These are phyloP conservation scores for Drosophila arawakana DNA, from an alignment of 1,140 invertebrate genomes.

Conservation along the genomic window DNA sequence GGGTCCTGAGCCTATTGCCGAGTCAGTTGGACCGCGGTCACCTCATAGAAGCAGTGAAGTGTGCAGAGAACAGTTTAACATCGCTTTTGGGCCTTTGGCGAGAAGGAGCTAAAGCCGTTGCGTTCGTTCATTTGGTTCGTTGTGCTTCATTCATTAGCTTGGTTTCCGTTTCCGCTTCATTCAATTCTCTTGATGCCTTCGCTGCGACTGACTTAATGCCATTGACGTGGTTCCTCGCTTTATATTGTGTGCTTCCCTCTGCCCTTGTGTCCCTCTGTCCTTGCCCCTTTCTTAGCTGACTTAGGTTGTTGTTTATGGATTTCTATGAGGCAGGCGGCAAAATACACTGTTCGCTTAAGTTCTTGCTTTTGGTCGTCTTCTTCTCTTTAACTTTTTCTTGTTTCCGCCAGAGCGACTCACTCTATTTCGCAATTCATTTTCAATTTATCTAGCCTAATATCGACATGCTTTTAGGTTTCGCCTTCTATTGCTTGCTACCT, in stretches of 20 bases:
- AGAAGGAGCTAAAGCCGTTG: neutral
- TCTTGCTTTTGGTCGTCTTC: neutral
- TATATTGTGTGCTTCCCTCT: slow-evolving; percentile 41
- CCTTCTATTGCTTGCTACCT: slow-evolving; percentile 31
- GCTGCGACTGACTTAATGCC: slow-evolving; percentile 74
- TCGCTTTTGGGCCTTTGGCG: slow-evolving; percentile 15
- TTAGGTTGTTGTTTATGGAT: slow-evolving; percentile 49
- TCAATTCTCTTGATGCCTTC: slow-evolving; percentile 70
- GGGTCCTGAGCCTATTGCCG: too few relatives aligned
- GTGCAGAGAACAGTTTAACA: slow-evolving; percentile 33
- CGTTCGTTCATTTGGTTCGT: slow-evolving; percentile 78
- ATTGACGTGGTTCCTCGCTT: slow-evolving; percentile 57
- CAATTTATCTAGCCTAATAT: slow-evolving; percentile 83
- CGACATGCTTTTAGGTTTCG: slow-evolving; percentile 69
- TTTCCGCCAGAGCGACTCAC: slow-evolving; percentile 10
- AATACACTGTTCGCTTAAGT: slow-evolving; percentile 48
- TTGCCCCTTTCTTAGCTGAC: slow-evolving; percentile 20
- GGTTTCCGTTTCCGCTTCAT: slow-evolving; percentile 82
- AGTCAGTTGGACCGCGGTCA: slow-evolving; percentile 11
- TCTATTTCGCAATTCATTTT: slow-evolving; percentile 74
- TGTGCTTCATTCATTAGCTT: slow-evolving; percentile 81
- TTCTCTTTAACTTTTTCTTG: neutral
- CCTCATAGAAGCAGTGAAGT: slow-evolving; percentile 52
- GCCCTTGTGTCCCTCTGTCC: slow-evolving; percentile 3
- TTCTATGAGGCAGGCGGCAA: slow-evolving; percentile 43